Base-by-base conservation (phyloP, 2,113 vertebrate species). In the Sprattus sprattus region DNA sequence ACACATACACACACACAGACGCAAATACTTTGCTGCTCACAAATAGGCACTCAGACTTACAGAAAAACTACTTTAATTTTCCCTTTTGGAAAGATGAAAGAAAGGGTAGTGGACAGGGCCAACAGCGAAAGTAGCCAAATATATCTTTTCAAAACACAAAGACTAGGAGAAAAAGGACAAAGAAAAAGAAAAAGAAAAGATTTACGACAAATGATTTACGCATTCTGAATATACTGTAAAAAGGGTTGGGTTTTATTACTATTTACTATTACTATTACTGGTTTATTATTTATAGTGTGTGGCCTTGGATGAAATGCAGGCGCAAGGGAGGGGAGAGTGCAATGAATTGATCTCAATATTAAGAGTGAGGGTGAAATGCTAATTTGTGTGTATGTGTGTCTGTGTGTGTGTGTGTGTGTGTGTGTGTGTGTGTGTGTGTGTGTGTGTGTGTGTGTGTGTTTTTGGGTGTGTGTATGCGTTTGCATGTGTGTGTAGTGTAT, bases 361-460 rank as follows among this genome's bases (percentile, higher is more conserved):
- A 83, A 86, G 81, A 78, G 67, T 84, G 83, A 85, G 25, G 44
- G 22, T 8, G 8, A 83, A 83, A 67, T 82, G 81, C 81, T 84
- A 45, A 32, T 78, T 75, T 71, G 50, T 75, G 85, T 85, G 85
- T 83, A 57, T 78, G 54, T 86, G 75, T 85, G 78, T 83, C 80
- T 84, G 64, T 83, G 81, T 50, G 54, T 44, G 50, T 84, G 85
- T 83, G 81, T 57, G 86, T 85, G 44, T 82, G 50, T 89, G 83
- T 80, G 57, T 86, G 83, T 81, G 47, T 60, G 84, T 80, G 57
- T 82, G 64, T 81, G 86, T 82, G 80, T 50, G 81, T 54, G 46
- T 84, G 85, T 86, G 67, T 80, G 85, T 71, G 71, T 84, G 80
- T 78, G 64, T 85, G 83, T 85, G 88, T 32, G 82, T 85, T 82